phyloP scores from a whole-genome alignment of 2,888 invertebrate species.

The Nomada fabriciana region DNA sequence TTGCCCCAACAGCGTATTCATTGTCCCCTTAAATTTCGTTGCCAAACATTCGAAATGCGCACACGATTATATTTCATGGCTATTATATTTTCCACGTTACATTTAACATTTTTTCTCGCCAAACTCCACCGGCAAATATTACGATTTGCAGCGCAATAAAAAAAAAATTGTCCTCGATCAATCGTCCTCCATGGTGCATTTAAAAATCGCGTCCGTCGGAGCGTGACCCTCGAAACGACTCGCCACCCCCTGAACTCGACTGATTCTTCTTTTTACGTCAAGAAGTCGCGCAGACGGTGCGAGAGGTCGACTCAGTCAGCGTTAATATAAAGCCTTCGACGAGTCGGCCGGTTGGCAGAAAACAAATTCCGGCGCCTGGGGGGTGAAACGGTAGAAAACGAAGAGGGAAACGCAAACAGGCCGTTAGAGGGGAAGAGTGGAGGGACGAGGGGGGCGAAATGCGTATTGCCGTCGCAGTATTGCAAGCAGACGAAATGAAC shows the following conservation, averaged over 20 bases:
- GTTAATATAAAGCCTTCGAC: slow-evolving; percentile 2
- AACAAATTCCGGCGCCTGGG: neutral
- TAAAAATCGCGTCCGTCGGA: too few relatives aligned
- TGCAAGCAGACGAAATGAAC: slow-evolving; percentile 10
- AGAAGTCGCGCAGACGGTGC: neutral
- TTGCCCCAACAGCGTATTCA: neutral
- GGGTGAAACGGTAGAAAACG: neutral
- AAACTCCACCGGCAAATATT: too few relatives aligned
- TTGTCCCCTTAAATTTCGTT: too few relatives aligned
- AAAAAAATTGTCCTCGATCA: too few relatives aligned
- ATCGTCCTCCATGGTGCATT: too few relatives aligned
- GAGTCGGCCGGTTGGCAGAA: neutral
- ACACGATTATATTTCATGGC: too few relatives aligned
- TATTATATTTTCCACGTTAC: too few relatives aligned
- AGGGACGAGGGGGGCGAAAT: neutral
- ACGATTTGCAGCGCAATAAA: neutral
- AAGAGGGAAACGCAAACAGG: neutral
- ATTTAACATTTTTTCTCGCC: too few relatives aligned
- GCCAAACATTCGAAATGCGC: too few relatives aligned
- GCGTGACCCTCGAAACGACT: too few relatives aligned
- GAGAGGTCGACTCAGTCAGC: neutral
- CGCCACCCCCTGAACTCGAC: too few relatives aligned
- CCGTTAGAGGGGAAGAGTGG: neutral
- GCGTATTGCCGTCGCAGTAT: slow-evolving; percentile 18
- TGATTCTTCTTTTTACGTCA: too few relatives aligned